A percentile compares a stretch with the other conserved stretches of the same genome.
Conservation (phyloP, 2,113 vertebrate species). For the Prionailurus bengalensis region DNA sequence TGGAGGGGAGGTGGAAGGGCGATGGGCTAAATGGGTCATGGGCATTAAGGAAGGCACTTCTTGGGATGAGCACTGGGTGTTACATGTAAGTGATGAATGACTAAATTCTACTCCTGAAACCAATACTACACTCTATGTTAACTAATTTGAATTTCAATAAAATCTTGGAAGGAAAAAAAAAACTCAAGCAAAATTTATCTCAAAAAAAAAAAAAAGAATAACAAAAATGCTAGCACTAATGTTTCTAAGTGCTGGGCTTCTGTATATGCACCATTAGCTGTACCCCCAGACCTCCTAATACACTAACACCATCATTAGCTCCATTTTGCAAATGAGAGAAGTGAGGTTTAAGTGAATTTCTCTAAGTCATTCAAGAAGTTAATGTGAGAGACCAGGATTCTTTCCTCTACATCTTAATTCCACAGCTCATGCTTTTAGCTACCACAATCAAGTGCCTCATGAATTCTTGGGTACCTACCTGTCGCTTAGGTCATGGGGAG, state of each 20-base stretch:
- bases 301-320: background rate
- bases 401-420: background rate
- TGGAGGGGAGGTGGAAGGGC: too few relatives aligned
- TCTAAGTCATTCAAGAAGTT: background rate
- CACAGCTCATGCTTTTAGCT: background rate
- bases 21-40: too few relatives aligned
- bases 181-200: too few relatives aligned
- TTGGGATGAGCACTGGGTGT: too few relatives aligned
- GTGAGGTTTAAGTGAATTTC: background rate
- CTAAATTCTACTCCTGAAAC: too few relatives aligned
- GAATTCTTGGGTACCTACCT: background rate
- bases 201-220: background rate
- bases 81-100: too few relatives aligned
- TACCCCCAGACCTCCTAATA: background rate
- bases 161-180: too few relatives aligned
- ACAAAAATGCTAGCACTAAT: background rate
- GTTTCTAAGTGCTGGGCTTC: background rate
- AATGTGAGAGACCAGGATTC: background rate
- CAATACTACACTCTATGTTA: too few relatives aligned
- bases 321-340: background rate
- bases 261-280: accelerated
- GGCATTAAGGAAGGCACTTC: too few relatives aligned
- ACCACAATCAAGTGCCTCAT: background rate
- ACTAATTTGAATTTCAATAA: too few relatives aligned
- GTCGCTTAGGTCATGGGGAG: background rate